Conservation (phyloP, 2,888 invertebrate species). For the Platynereis dumerilii region DNA sequence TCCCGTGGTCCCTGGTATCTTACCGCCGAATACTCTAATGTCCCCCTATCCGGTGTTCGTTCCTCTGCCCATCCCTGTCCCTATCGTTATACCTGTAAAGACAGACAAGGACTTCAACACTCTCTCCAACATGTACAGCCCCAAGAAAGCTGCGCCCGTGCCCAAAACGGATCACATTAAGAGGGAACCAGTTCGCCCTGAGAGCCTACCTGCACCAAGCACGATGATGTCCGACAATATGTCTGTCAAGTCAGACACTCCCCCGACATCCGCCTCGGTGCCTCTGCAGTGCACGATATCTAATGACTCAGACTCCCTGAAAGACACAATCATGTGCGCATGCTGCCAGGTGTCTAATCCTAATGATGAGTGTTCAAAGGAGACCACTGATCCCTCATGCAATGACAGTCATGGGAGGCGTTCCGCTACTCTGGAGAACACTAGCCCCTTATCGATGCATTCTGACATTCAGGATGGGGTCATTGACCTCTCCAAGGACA, state of each 20-base stretch:
- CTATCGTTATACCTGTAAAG: conserved; percentile 31
- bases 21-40: conserved; percentile 36
- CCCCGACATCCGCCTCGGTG: background rate
- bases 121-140: conserved; percentile 2
- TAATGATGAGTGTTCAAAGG: background rate
- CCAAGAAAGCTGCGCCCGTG: background rate
- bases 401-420: background rate
- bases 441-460: conserved; percentile 23
- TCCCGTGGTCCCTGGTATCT: conserved; percentile 1
- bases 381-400: background rate
- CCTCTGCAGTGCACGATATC: background rate
- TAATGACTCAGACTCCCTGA: background rate
- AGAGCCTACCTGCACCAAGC: conserved; percentile 3
- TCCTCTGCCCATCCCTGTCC: conserved; percentile 35
- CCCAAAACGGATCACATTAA: conserved; percentile 4
- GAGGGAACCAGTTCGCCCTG: background rate
- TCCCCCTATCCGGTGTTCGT: conserved; percentile 34
- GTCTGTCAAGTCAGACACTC: background rate
- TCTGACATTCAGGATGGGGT: conserved; percentile 40
- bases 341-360: conserved; percentile 19
- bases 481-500: conserved; percentile 50
- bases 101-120: conserved; percentile 6
- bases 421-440: background rate
- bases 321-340: conserved; percentile 27
- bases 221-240: background rate